Percentiles rank a stretch among this genome's conserved stretches.
phyloP scores from a whole-genome alignment of 2,888 invertebrate species.

The Axea sp. region DNA sequence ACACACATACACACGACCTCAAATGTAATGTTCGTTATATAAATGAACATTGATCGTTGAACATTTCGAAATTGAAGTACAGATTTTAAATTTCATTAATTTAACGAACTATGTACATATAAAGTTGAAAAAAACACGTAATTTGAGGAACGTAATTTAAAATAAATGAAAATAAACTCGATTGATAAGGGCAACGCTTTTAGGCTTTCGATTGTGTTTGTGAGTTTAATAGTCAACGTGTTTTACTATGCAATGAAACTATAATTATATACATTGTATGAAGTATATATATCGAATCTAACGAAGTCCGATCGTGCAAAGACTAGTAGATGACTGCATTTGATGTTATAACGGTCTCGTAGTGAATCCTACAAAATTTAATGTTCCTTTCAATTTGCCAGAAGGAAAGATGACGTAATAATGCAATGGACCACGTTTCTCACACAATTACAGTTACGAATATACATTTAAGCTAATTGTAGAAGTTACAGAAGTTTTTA shows the following conservation, averaged over 20 bases:
- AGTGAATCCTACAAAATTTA: constrained; percentile 35
- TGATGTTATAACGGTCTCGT: constrained; percentile 45
- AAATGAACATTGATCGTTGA: too few species aligned
- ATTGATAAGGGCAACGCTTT: constrained; percentile 9
- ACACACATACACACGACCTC: neutral
- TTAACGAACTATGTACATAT: constrained; percentile 1
- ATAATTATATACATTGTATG: constrained; percentile 48
- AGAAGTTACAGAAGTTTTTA: constrained; percentile 32
- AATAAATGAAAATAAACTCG: neutral
- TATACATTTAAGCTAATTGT: constrained; percentile 34
- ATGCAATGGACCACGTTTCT: constrained; percentile 76
- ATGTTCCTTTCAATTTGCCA: constrained; percentile 43
- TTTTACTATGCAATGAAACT: constrained; percentile 22
- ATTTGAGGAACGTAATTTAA: neutral
- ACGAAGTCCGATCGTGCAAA: constrained; percentile 59
- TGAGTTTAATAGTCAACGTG: neutral
- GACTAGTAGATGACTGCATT: constrained; percentile 36
- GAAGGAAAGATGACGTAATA: constrained; percentile 22
- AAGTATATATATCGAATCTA: constrained; percentile 28
- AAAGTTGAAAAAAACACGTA: neutral
- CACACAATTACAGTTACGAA: constrained; percentile 65
- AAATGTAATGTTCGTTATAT: too few species aligned
- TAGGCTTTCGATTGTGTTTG: constrained; percentile 16
- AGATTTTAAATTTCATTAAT: too few species aligned
- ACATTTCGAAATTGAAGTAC: too few species aligned